Base-by-base conservation (phyloP, 2,113 vertebrate species). In the Struthidea cinerea region DNA sequence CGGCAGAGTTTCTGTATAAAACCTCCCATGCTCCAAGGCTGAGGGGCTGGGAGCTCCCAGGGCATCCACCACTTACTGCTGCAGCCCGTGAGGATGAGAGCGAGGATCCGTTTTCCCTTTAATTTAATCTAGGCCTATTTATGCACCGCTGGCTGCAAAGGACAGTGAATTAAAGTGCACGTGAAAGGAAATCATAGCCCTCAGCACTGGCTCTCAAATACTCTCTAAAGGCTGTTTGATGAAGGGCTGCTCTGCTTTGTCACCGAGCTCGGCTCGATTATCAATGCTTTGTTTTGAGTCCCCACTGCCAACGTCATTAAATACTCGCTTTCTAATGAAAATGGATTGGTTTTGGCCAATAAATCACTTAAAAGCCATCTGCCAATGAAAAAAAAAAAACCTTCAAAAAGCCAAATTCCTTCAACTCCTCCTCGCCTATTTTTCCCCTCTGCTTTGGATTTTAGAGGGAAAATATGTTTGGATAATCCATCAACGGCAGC, bases 71-170 rank as follows among this genome's bases (percentile, higher is more conserved):
- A 2, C 57, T 32, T 12, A 9, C 3, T 70, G 65, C 84, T 74
- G 42, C 76, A 63, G 27, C 77, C 10, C 2, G 8, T 7, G 65
- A 86, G 20, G 79, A 73, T 27, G 85, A 82, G 89, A 96, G 93
- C 52, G 75, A 55, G 46, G 41, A 95, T 70, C 87, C 57, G 14
- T 70, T 94, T 86, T 74, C 10, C 77, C 90, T 93, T 89, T 95
- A 76, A 98, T 97, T 92, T 94, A 89, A 88, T 89, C 86, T 37
- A 70, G 60, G 85, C 55, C 75, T 91, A 28, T 96, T 97, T 96
- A 81, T 78, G 78, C 23, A 10, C 75, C 59, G 15, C 82, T 59
- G 92, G 71, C 90, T 96, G 96, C 81, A 95, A 90, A 88, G 90
- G 95, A 94, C 79, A 92, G 30, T 56, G 91, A 96, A 94, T 97